Base-by-base conservation (phyloP, 2,797 vertebrate genomes). In the Sebastolobus alascanus region DNA sequence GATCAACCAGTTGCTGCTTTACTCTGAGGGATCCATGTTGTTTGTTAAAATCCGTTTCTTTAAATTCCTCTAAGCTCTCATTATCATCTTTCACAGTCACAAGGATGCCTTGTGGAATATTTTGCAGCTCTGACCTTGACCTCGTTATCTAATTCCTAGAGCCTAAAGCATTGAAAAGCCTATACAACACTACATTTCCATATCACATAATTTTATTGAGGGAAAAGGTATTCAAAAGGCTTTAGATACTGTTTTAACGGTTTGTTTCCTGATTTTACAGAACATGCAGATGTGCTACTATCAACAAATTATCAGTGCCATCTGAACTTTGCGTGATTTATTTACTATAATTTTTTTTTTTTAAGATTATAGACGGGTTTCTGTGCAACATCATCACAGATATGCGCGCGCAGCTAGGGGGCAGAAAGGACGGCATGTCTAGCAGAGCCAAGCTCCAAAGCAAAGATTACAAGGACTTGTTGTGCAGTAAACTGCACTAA, bases 1-100 rank as follows among this genome's bases (percentile, higher is more conserved):
- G 65, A 79, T 79, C 69, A 75, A 58, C 43, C 14, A 52, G 20
- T 59, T 56, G 50, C 65, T 66, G 52, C 61, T 73, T 63, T 1
- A 8, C 55, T 61, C 20, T 1, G 22, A 61, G 3, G 50, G n/a
- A 29, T 75, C 52, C 50, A 25, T 4, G 6, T 1, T 16, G 20
- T 4, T 4, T 43, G 22, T 59, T 75, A 4, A 82, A 71, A 69
- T 55, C 35, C 4, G 9, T 16, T 9, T 4, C 0, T 68, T 50
- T 37, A 40, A 40, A 22, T 20, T 66, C 29, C 8, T 33, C 43
- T n/a, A n/a, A 59, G 6, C 40, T 55, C 27, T 52, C 1, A 8
- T 29, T 14, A 8, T 58, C 11, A 20, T 27, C 14, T 11, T 66
- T 37, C 2, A 13, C 2, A 3, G 9, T 65, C 2, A 43, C 4